Evolutionary conservation across 2,797 vertebrate species (phyloP).

Genomic region (Anniella stebbinsi): DNA sequence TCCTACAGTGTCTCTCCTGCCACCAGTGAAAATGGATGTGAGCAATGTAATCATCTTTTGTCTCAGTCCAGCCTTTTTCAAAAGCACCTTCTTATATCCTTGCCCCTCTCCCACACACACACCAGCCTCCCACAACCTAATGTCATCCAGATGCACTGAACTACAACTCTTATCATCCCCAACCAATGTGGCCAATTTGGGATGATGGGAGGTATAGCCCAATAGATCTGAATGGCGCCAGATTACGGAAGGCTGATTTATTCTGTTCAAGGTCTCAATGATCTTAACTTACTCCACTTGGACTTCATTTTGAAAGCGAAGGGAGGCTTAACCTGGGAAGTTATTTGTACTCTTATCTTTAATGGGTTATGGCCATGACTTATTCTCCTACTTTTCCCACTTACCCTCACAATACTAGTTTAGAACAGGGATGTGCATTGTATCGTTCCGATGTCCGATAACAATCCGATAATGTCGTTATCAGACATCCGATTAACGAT

Average conservation of each 20-base stretch:
- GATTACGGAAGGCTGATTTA: background rate
- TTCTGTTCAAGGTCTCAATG: background rate
- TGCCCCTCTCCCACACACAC: too few species aligned
- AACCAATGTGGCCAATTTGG: background rate
- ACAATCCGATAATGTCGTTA: too few species aligned
- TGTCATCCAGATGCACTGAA: background rate
- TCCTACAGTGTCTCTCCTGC: background rate
- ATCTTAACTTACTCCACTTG: background rate
- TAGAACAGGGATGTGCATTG: too few species aligned
- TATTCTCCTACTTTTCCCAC: background rate
- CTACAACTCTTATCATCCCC: background rate
- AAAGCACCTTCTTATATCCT: background rate
- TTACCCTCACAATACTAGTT: too few species aligned
- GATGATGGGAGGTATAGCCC: background rate
- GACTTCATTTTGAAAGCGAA: background rate
- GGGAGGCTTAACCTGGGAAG: background rate
- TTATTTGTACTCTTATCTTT: background rate
- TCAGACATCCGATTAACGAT: too few species aligned
- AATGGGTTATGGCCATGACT: background rate
- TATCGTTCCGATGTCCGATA: too few species aligned
- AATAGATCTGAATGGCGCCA: background rate
- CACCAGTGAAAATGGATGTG: background rate
- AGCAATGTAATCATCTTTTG: background rate
- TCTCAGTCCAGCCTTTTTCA: background rate
- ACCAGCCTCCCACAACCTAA: background rate